These are phyloP conservation scores for Lutjanus campechanus DNA, from an alignment of 2,797 vertebrate species.

Conservation along the genomic window DNA sequence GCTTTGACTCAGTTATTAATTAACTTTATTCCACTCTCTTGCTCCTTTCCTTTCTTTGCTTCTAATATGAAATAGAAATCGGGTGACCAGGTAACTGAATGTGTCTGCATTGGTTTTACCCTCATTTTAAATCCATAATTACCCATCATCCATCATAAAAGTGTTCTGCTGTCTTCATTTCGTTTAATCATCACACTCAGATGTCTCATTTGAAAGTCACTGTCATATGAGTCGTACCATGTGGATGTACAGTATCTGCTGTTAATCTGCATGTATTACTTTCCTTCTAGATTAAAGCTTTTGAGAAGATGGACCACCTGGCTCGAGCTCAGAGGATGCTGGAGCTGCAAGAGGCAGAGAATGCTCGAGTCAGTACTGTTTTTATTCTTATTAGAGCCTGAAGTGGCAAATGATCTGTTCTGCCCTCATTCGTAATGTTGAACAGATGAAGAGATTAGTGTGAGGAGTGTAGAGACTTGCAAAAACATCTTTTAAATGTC, in stretches of 20 bases:
- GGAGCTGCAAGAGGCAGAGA: conserved; percentile 97
- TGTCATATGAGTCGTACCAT: not conserved
- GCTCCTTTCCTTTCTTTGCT: conserved; percentile 44
- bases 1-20: conserved; percentile 11
- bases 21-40: conserved; percentile 36
- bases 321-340: conserved; percentile 93
- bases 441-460: not conserved
- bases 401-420: not conserved
- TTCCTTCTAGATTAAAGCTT: conserved; percentile 90
- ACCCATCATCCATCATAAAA: not conserved
- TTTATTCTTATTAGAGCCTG: not conserved
- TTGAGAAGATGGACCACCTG: conserved; percentile 98
- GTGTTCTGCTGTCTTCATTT: conserved; percentile 1
- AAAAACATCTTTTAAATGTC: not conserved
- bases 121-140: conserved; percentile 6
- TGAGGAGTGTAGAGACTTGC: not conserved
- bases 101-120: conserved; percentile 11
- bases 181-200: not conserved
- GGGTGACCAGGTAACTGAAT: conserved; percentile 76
- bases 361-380: conserved; percentile 87
- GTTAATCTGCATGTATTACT: not conserved
- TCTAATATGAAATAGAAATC: conserved; percentile 66
- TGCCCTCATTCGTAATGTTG: not conserved
- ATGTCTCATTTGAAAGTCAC: conserved; percentile 10
- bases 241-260: conserved; percentile 8